These are phyloP conservation scores for Poeciliopsis gracilis DNA, from an alignment of 2,797 vertebrate species.

Conservation along the genomic window DNA sequence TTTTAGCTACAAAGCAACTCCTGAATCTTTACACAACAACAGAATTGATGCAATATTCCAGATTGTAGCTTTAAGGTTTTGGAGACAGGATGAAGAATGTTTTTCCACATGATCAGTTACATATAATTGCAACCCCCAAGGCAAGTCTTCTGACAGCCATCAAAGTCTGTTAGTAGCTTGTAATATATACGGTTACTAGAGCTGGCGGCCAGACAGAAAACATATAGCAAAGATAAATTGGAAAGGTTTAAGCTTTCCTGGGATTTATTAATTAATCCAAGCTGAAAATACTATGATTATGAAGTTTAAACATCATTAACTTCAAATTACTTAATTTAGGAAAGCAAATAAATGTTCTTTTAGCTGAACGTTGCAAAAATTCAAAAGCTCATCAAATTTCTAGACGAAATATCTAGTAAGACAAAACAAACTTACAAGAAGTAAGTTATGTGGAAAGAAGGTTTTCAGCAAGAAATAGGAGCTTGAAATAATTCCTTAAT, in stretches of 20 bases:
- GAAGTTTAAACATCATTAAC: not conserved
- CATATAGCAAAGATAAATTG: not conserved
- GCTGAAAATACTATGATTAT: not conserved
- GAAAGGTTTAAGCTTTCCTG: not conserved
- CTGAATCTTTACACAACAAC: not conserved
- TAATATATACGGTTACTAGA: not conserved
- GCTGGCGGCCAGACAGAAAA: not conserved
- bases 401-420: too few species aligned
- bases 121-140: not conserved
- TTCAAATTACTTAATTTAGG: not conserved
- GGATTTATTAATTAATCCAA: not conserved
- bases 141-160: not conserved
- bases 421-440: too few species aligned
- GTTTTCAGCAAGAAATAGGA: too few species aligned
- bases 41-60: not conserved
- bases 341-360: not conserved
- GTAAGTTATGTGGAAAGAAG: too few species aligned
- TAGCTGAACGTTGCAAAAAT: not conserved
- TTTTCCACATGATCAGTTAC: constrained; percentile 3
- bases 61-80: not conserved
- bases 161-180: constrained; percentile 14
- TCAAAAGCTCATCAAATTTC: too few species aligned
- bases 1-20: not conserved
- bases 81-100: not conserved
- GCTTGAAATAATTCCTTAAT: too few species aligned